Conservation (phyloP, 2,113 vertebrate species). For the Oxyruncus cristatus region DNA sequence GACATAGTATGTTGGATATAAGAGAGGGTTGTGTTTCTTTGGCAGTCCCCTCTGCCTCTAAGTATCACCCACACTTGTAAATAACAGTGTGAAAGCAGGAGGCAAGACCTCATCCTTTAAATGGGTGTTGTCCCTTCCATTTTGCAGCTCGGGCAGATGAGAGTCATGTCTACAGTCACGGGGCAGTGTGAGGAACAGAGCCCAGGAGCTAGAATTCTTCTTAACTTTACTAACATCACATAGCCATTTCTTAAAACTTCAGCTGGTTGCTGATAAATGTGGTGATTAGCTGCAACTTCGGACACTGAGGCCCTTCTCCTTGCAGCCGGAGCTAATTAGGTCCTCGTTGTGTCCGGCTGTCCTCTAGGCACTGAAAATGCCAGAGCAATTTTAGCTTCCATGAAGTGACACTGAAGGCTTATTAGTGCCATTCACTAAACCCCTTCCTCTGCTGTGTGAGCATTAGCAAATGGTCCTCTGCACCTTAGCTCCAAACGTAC, state of each 20-base stretch:
- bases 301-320: background rate
- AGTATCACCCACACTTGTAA: background rate
- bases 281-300: background rate
- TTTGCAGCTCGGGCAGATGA: background rate
- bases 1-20: background rate
- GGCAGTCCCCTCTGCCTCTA: background rate
- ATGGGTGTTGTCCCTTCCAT: background rate
- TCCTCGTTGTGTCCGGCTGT: background rate
- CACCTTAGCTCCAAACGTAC: background rate
- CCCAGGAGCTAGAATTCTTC: background rate
- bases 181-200: background rate
- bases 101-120: background rate
- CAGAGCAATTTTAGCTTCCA: background rate
- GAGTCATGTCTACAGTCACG: too few species aligned
- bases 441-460: background rate
- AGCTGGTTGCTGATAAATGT: background rate
- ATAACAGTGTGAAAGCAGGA: background rate
- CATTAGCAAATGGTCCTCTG: background rate
- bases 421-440: background rate
- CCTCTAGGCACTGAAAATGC: background rate
- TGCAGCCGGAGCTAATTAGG: background rate
- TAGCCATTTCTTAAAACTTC: background rate
- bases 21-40: background rate
- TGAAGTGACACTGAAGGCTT: background rate
- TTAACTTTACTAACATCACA: background rate